phyloP scores from a whole-genome alignment of 2,888 invertebrate species.

The Dryococelus australis region DNA sequence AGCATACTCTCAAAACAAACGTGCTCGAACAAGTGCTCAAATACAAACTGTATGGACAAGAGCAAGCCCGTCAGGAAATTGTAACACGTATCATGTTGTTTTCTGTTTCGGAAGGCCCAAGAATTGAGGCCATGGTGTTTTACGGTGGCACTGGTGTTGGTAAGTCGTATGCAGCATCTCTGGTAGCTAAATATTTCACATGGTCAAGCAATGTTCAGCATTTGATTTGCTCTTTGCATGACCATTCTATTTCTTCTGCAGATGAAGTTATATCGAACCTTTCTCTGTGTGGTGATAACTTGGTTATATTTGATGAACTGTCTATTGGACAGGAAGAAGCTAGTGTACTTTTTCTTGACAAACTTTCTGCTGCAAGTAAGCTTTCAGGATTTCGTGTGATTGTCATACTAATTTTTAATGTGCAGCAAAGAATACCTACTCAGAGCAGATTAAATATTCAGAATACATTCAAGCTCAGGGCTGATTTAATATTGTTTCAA shows the following conservation, averaged over 20 bases:
- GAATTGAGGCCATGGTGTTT: slow-evolving; percentile 31
- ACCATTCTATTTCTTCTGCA: not conserved
- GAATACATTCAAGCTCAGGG: not conserved
- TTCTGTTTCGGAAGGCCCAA: not conserved
- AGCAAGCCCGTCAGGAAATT: not conserved
- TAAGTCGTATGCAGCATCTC: slow-evolving; percentile 34
- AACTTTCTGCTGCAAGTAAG: not conserved
- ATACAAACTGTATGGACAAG: slow-evolving; percentile 12
- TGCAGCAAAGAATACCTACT: not conserved
- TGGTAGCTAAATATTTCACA: slow-evolving; percentile 32
- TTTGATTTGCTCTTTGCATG: slow-evolving; percentile 28
- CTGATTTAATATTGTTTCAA: not conserved
- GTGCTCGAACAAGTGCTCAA: slow-evolving; percentile 2
- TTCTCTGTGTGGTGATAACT: slow-evolving; percentile 36
- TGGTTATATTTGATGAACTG: slow-evolving; percentile 34
- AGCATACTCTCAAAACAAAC: not conserved
- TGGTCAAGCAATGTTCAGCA: slow-evolving; percentile 34
- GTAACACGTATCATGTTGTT: not conserved
- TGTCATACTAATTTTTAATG: slow-evolving; percentile 19
- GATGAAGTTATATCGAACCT: slow-evolving; percentile 19
- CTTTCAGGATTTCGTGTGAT: not conserved
- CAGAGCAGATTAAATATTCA: not conserved
- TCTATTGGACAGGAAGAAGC: not conserved
- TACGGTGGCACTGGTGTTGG: slow-evolving; percentile 36
- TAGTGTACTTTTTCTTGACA: not conserved